Conservation (phyloP, 2,888 invertebrate species). For the Oxystoma pomonae region DNA sequence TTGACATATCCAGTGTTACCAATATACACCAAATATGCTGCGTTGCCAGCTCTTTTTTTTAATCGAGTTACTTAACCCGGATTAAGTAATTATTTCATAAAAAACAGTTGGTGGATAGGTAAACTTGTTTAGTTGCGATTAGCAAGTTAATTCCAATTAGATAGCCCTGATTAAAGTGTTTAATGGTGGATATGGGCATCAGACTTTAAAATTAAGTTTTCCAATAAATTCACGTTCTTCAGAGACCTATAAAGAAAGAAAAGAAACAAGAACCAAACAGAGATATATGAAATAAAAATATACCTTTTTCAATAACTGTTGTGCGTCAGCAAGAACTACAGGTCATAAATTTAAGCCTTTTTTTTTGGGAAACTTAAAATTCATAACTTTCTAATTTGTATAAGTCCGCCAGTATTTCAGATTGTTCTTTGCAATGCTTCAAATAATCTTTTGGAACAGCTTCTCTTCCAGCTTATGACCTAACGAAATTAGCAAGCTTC, state of each 20-base stretch:
- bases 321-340: neutral
- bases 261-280: neutral
- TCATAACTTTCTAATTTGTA: neutral
- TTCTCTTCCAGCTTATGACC: neutral
- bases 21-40: too few species aligned
- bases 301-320: neutral
- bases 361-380: neutral
- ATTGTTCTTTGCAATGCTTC: neutral
- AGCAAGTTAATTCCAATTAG: too few species aligned
- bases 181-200: too few species aligned
- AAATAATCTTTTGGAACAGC: neutral
- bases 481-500: neutral
- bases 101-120: too few species aligned
- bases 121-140: too few species aligned
- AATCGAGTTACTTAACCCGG: too few species aligned
- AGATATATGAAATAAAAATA: neutral
- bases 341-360: neutral
- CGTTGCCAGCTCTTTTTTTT: too few species aligned
- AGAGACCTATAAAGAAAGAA: neutral
- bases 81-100: too few species aligned
- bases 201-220: neutral
- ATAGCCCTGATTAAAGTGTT: too few species aligned
- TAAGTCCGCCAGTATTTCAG: neutral
- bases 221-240: neutral
- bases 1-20: too few species aligned